Evolutionary conservation across 2,797 vertebrate species (phyloP).

Genomic region (Sandelia bainsii): DNA sequence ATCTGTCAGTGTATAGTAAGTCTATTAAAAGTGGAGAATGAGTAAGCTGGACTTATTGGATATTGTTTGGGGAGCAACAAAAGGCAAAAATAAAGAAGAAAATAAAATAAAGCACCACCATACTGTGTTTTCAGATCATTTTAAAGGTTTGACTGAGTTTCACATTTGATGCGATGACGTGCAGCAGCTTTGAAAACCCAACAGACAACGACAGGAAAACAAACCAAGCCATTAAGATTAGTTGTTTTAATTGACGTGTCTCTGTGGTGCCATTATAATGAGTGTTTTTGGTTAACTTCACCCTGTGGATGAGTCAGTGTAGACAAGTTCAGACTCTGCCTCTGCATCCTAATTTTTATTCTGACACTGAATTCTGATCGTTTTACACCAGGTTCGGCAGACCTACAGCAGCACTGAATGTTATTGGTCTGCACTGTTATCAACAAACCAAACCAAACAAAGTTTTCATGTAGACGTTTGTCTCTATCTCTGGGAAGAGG

Average conservation of each 20-base stretch:
- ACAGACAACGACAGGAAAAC: not conserved
- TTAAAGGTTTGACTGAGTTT: no score
- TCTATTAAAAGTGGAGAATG: no score
- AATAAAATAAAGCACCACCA: not conserved
- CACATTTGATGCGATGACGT: not conserved
- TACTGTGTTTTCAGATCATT: not conserved
- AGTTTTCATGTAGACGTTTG: not conserved
- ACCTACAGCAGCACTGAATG: slow-evolving; percentile 15
- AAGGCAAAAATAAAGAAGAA: no score
- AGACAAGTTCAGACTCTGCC: slow-evolving; percentile 20
- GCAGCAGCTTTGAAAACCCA: not conserved
- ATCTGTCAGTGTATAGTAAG: no score
- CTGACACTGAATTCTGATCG: slow-evolving; percentile 36
- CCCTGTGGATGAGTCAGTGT: slow-evolving; percentile 35
- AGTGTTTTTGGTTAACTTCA: slow-evolving; percentile 30
- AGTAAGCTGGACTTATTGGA: no score
- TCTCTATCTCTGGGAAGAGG: not conserved
- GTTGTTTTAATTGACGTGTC: slow-evolving; percentile 24
- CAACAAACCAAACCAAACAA: slow-evolving; percentile 4
- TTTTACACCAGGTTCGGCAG: slow-evolving; percentile 17
- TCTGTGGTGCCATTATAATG: slow-evolving; percentile 14
- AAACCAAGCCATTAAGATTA: not conserved
- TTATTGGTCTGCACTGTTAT: slow-evolving; percentile 6
- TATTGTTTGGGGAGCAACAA: no score
- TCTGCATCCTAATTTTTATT: slow-evolving; percentile 39